Evolutionary conservation across 53 echinoderm and acorn worm genomes (phyloP).

Genomic region (Glandiceps talaboti): DNA sequence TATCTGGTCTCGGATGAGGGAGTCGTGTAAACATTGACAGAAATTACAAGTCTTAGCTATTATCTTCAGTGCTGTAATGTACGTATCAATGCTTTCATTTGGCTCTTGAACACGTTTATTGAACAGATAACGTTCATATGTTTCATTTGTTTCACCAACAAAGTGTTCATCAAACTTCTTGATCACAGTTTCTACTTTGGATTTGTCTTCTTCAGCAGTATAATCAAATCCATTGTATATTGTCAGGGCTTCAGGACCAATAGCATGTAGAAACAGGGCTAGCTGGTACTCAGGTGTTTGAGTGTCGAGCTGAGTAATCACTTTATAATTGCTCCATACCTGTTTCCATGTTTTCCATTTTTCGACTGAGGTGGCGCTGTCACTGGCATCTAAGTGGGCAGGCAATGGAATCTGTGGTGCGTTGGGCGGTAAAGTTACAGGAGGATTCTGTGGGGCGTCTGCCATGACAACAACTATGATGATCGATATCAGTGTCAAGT

Average conservation of each 20-base stretch:
- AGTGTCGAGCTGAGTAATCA: slow-evolving; percentile 1
- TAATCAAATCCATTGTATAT: slow-evolving; percentile 31
- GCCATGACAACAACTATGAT: too few relatives aligned
- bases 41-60: slow-evolving; percentile 26
- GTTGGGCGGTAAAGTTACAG: too few relatives aligned
- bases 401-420: not conserved
- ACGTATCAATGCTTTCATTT: slow-evolving; percentile 15
- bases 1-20: slow-evolving; percentile 14
- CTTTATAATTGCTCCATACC: not conserved
- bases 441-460: too few relatives aligned
- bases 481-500: too few relatives aligned
- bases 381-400: not conserved
- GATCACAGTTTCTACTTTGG: not conserved
- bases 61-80: not conserved
- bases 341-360: not conserved
- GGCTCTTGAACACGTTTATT: slow-evolving; percentile 14
- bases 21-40: slow-evolving; percentile 13
- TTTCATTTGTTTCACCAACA: slow-evolving; percentile 19
- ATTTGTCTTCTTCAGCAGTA: too few relatives aligned
- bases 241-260: slow-evolving; percentile 7
- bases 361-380: too few relatives aligned
- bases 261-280: slow-evolving; percentile 25
- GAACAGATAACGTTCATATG: slow-evolving; percentile 13
- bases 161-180: slow-evolving; percentile 7
- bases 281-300: slow-evolving; percentile 10